phyloP scores from a whole-genome alignment of 2,113 vertebrate genomes.

The Sminthopsis crassicaudata region DNA sequence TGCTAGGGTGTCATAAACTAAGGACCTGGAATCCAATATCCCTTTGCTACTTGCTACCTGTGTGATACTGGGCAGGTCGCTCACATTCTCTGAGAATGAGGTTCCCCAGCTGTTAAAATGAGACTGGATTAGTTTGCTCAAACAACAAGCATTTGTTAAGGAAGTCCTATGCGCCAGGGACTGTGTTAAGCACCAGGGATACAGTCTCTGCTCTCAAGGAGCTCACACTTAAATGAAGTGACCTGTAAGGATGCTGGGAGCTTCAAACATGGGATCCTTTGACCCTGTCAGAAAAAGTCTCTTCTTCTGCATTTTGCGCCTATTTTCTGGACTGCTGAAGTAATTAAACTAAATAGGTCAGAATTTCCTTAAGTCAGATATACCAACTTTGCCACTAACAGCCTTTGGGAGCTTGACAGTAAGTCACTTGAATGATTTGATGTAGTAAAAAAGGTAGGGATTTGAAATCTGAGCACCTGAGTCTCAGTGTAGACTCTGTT shows the following conservation, averaged over 20 bases:
- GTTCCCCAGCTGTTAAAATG: not conserved
- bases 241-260: not conserved
- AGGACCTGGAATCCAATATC: not conserved
- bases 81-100: not conserved
- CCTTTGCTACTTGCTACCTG: not conserved
- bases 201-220: not conserved
- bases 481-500: not conserved
- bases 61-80: not conserved
- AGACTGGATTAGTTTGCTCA: not conserved
- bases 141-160: not conserved
- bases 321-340: not conserved
- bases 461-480: not conserved
- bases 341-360: not conserved
- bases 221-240: not conserved
- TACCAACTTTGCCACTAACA: not conserved
- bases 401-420: not conserved
- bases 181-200: not conserved
- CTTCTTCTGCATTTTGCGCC: not conserved
- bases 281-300: not conserved
- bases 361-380: not conserved
- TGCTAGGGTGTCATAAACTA: not conserved
- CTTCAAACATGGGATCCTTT: not conserved
- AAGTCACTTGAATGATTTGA: not conserved
- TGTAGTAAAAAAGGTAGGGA: not conserved
- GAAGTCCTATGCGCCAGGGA: not conserved